phyloP scores from a whole-genome alignment of 2,113 vertebrate species.

The Myiozetetes cayanensis region DNA sequence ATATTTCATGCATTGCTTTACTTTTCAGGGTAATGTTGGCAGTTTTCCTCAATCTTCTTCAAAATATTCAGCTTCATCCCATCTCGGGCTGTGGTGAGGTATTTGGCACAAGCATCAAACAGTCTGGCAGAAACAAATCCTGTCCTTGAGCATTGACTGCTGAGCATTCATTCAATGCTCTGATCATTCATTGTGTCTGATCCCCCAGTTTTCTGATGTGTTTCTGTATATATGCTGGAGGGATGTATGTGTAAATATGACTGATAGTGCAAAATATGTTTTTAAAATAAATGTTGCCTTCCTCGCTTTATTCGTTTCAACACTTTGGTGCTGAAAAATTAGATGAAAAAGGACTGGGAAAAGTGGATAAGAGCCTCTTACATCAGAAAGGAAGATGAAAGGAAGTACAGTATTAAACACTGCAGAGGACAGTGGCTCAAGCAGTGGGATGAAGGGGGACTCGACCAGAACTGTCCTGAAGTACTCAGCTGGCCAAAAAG shows the following conservation, averaged over 20 bases:
- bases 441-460: background rate
- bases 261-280: background rate
- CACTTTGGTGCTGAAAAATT: background rate
- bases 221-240: background rate
- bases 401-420: background rate
- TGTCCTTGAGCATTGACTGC: background rate
- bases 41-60: background rate
- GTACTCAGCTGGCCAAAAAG: background rate
- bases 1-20: background rate
- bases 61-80: background rate
- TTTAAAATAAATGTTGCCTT: background rate
- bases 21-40: background rate
- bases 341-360: background rate
- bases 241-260: background rate
- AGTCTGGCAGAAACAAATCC: background rate
- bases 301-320: background rate
- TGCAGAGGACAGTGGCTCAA: background rate
- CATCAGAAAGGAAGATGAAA: background rate
- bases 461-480: background rate
- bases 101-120: background rate
- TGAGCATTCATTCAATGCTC: background rate
- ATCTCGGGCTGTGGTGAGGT: background rate
- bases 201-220: rapidly evolving
- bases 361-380: background rate
- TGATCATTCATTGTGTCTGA: background rate